A percentile compares a stretch with the other conserved stretches of the same genome.
phyloP scores from a whole-genome alignment of 2,888 invertebrate species.

The Thymelicus acteon region DNA sequence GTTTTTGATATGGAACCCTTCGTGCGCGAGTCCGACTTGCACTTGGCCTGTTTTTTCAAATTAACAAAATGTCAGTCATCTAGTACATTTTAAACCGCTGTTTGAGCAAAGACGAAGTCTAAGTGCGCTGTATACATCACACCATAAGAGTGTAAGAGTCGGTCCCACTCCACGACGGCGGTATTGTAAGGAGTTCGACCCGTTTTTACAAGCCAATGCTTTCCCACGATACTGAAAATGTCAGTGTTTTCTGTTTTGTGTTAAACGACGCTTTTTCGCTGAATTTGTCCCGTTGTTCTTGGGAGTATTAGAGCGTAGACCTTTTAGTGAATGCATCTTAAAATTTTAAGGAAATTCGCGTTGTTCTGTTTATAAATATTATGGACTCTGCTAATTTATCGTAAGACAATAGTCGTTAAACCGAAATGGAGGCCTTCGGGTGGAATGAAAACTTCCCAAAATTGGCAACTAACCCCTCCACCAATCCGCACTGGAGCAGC shows the following conservation, averaged over 20 bases:
- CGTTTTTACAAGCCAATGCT: conserved; percentile 41
- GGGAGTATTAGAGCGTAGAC: neutral
- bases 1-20: no score
- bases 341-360: neutral
- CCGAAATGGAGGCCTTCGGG: no score
- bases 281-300: neutral
- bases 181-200: conserved; percentile 48
- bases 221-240: conserved; percentile 15
- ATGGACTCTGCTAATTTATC: neutral
- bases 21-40: no score
- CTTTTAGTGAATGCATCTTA: neutral
- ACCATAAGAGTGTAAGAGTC: neutral
- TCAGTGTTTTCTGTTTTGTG: conserved; percentile 23
- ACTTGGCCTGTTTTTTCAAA: no score
- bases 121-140: neutral
- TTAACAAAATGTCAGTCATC: no score
- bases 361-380: neutral
- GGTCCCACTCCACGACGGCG: conserved; percentile 30
- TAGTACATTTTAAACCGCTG: no score
- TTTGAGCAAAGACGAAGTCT: no score
- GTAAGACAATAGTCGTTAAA: neutral
- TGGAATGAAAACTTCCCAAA: no score
- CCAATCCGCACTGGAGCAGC: no score
- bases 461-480: no score
- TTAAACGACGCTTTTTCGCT: conserved; percentile 8